These are phyloP conservation scores for Diaperis boleti DNA, from an alignment of 2,888 invertebrate genomes.

Conservation along the genomic window DNA sequence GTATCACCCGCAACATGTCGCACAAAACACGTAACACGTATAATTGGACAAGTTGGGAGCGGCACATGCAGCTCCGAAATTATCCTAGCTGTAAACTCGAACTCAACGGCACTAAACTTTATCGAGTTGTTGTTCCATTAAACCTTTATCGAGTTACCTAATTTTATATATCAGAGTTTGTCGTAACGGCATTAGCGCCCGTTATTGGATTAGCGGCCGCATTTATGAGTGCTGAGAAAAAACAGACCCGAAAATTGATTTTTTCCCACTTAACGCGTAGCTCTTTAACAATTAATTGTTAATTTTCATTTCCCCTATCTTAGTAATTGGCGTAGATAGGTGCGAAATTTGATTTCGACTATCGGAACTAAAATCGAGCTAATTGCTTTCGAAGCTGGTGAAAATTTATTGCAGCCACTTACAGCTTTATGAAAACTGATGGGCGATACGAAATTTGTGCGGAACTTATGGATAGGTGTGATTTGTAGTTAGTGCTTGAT, in stretches of 20 bases:
- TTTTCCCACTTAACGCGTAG: too few species aligned
- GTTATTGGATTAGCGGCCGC: constrained; percentile 4
- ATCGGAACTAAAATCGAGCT: constrained; percentile 8
- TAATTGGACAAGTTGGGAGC: constrained; percentile 21
- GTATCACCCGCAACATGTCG: constrained; percentile 2
- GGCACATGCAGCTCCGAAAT: constrained; percentile 13
- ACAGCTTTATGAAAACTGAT: constrained; percentile 14
- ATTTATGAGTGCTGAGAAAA: neutral
- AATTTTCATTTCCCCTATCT: constrained; percentile 8
- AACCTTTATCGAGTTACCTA: constrained; percentile 35
- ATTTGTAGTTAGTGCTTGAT: too few species aligned
- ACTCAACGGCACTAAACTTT: constrained; percentile 23
- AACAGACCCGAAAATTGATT: too few species aligned
- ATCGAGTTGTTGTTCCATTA: constrained; percentile 37
- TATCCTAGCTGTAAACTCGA: constrained; percentile 21
- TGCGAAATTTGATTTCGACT: constrained; percentile 20
- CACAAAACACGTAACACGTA: constrained; percentile 8
- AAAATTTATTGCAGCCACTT: constrained; percentile 15
- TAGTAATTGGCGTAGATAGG: constrained; percentile 10
- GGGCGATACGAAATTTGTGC: neutral
- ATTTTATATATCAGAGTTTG: constrained; percentile 38
- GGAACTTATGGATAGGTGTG: too few species aligned
- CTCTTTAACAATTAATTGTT: too few species aligned
- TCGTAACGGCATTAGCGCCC: neutral
- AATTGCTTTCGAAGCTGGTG: constrained; percentile 13